phyloP scores from a whole-genome alignment of 1,140 invertebrate genomes.

The Anadara kagoshimensis region DNA sequence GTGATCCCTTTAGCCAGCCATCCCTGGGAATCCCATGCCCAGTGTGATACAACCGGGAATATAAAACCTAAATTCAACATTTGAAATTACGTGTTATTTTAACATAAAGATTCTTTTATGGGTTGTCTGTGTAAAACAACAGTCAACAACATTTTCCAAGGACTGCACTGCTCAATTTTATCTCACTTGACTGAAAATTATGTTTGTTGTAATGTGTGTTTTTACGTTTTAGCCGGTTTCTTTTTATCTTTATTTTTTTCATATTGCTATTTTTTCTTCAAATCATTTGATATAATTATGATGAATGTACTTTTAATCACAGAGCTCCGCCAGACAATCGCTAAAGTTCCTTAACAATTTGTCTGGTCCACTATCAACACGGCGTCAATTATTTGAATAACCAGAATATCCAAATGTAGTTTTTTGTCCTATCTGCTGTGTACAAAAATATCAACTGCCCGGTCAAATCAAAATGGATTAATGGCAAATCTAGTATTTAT shows the following conservation, averaged over 20 bases:
- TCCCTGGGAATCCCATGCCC: slow-evolving; percentile 76
- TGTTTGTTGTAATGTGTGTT: neutral
- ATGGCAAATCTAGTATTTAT: too few species aligned
- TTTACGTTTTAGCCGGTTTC: neutral
- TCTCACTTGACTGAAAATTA: neutral
- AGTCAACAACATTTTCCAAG: neutral
- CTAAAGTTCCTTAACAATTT: neutral
- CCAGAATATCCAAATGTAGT: neutral
- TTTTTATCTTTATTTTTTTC: neutral
- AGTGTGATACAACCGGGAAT: slow-evolving; percentile 77
- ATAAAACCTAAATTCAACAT: slow-evolving; percentile 73
- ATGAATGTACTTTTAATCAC: neutral
- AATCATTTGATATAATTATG: neutral
- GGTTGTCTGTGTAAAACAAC: neutral
- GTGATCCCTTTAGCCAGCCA: slow-evolving; percentile 69
- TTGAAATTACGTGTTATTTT: neutral
- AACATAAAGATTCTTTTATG: neutral
- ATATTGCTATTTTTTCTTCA: neutral
- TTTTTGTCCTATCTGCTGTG: neutral
- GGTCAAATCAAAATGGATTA: neutral
- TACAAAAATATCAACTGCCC: neutral
- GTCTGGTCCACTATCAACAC: neutral
- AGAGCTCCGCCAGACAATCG: neutral
- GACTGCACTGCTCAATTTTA: neutral
- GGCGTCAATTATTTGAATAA: neutral